Base-by-base conservation (phyloP, 2,113 vertebrate species). In the Hippocampus zosterae region DNA sequence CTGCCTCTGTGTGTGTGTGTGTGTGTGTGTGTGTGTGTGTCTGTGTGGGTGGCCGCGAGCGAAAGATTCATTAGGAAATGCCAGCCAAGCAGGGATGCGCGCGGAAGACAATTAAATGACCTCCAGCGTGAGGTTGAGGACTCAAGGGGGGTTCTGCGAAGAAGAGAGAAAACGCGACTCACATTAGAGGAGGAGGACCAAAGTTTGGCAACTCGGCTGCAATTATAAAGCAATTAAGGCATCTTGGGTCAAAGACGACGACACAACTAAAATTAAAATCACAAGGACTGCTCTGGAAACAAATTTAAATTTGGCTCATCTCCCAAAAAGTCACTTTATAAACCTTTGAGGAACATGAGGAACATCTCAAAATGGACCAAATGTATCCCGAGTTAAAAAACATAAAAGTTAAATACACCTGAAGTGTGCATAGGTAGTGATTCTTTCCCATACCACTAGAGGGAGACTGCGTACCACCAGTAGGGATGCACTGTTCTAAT, bases 1-100 rank as follows among this genome's bases (percentile, higher is more conserved):
- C 69, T 68, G 71, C 53, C 59, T 67, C 78, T 68, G 76, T 50
- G 29, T 29, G 29, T 29, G 29, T 29, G 29, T 29, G 27, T 73
- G 76, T 48, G 68, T 16, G 27, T 59, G 59, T 10, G 60, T 60
- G 65, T 65, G 80, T 75, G 75, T 52, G 70, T 74, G 71, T 64
- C 46, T 48, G 13, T 18, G 46, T 48, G 46, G 46, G 33, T 6
- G 33, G 33, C 16, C 19, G 18, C 69, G 80, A 76, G 52, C 27
- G 46, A 62, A 68, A 69, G 70, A 85, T 83, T 90, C 78, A 89
- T 90, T 84, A 88, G 77, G 70, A 86, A 83, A 82, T 77, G 71
- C 66, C 72, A 79, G 68, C 10, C 70, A 55, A 72, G 65, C 71
- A 75, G 48, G 33, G 75, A 68, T 72, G 68, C 16, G 46, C 19